Conservation (phyloP, 2,113 vertebrate genomes). For the Xyrauchen texanus region DNA sequence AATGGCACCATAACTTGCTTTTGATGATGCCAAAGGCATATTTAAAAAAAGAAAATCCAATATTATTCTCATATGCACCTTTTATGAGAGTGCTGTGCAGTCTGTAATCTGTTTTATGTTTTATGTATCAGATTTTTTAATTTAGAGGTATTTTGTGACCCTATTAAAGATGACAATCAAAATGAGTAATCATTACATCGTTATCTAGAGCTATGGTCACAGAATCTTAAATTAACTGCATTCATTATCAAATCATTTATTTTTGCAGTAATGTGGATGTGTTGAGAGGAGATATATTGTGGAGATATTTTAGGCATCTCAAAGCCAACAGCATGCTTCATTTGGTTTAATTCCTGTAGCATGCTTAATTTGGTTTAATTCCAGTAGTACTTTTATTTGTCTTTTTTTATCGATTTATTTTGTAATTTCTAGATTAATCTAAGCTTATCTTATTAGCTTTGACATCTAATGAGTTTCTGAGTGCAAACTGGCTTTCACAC, state of each 20-base stretch:
- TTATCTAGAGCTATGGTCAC: too few species aligned
- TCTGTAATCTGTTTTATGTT: too few species aligned
- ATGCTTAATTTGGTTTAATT: not conserved
- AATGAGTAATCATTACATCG: too few species aligned
- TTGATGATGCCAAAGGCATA: too few species aligned
- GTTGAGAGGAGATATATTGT: not conserved
- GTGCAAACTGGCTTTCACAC: not conserved
- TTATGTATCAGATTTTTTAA: too few species aligned
- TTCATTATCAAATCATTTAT: constrained; percentile 4
- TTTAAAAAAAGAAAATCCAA: too few species aligned
- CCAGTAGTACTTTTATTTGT: constrained; percentile 1
- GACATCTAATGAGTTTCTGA: constrained; percentile 15
- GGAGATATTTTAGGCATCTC: not conserved
- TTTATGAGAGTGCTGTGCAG: too few species aligned
- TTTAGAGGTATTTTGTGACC: too few species aligned
- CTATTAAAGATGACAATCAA: too few species aligned
- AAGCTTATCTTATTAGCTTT: constrained; percentile 1
- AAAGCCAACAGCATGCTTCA: not conserved
- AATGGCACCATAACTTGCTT: too few species aligned
- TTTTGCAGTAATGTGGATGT: not conserved
- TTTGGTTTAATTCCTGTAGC: not conserved
- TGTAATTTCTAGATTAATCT: not conserved
- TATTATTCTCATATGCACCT: too few species aligned
- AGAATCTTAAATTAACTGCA: too few species aligned
- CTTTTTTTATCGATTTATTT: not conserved